Percentiles rank a stretch among this genome's conserved stretches.
phyloP scores from a whole-genome alignment of 2,888 invertebrate species.

The Drosophila merina region DNA sequence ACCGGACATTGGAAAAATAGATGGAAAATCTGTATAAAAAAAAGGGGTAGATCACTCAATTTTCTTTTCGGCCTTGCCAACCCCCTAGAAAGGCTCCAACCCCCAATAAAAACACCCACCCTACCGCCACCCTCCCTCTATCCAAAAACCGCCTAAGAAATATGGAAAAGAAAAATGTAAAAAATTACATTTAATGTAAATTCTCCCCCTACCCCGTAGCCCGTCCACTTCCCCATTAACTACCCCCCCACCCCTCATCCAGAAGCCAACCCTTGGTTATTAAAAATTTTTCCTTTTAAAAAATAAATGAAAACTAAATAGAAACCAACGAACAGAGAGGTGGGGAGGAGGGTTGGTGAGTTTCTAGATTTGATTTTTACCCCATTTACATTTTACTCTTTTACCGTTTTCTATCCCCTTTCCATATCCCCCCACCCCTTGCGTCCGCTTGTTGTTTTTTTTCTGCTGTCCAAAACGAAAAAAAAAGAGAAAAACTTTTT shows the following conservation, averaged over 20 bases:
- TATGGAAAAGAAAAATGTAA: slow-evolving; percentile 26
- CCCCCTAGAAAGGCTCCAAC: slow-evolving; percentile 11
- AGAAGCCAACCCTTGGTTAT: slow-evolving; percentile 68
- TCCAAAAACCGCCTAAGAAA: background rate
- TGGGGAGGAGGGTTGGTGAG: background rate
- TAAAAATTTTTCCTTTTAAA: slow-evolving; percentile 72
- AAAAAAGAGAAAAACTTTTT: slow-evolving; percentile 58
- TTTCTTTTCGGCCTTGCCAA: background rate
- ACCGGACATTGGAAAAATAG: slow-evolving; percentile 46
- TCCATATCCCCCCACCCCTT: background rate
- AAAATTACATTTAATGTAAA: slow-evolving; percentile 71
- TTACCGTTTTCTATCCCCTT: slow-evolving; percentile 5
- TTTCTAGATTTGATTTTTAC: slow-evolving; percentile 73
- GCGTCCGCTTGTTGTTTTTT: slow-evolving; percentile 18
- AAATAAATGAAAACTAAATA: slow-evolving; percentile 79
- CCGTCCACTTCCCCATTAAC: too few species aligned
- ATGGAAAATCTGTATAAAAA: background rate
- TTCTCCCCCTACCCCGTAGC: slow-evolving; percentile 20
- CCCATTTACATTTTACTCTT: slow-evolving; percentile 49
- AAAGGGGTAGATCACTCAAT: slow-evolving; percentile 41
- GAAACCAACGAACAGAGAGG: slow-evolving; percentile 42
- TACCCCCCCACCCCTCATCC: background rate
- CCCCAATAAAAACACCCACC: background rate
- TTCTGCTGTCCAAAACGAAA: background rate
- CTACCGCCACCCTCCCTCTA: too few species aligned